These are phyloP conservation scores for Salmo trutta DNA, from an alignment of 2,797 vertebrate species.

Conservation along the genomic window DNA sequence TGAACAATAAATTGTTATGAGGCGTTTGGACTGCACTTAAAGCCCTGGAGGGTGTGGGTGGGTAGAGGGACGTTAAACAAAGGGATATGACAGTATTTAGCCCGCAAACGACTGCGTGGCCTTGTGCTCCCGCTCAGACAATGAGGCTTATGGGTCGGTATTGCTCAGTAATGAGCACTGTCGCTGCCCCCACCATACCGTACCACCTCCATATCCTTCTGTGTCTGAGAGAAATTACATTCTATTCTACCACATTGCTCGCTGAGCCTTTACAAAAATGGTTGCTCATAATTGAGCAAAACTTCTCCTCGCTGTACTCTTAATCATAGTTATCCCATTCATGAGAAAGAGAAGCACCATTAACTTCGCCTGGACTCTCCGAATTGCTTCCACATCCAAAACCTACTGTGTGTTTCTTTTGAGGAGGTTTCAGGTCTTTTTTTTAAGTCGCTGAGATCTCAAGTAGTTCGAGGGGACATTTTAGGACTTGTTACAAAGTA, in stretches of 20 bases:
- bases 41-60: conserved; percentile 17
- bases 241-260: not conserved
- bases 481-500: not conserved
- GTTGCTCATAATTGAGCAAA: not conserved
- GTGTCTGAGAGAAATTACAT: not conserved
- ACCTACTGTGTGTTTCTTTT: not conserved
- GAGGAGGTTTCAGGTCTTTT: too few species aligned
- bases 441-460: not conserved
- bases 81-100: conserved; percentile 17
- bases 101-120: not conserved
- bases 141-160: conserved; percentile 17
- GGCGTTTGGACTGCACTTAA: not conserved
- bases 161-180: conserved; percentile 8
- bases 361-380: not conserved
- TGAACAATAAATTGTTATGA: not conserved
- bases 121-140: conserved; percentile 28
- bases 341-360: not conserved
- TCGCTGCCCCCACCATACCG: conserved; percentile 1
- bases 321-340: too few species aligned
- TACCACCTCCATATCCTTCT: not conserved
- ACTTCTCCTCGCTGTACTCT: not conserved
- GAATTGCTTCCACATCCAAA: not conserved
- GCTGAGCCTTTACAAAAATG: conserved; percentile 7
- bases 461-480: not conserved
- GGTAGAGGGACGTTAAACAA: conserved; percentile 28